These are phyloP conservation scores for Solen grandis DNA, from an alignment of 1,140 invertebrate species.

Conservation along the genomic window DNA sequence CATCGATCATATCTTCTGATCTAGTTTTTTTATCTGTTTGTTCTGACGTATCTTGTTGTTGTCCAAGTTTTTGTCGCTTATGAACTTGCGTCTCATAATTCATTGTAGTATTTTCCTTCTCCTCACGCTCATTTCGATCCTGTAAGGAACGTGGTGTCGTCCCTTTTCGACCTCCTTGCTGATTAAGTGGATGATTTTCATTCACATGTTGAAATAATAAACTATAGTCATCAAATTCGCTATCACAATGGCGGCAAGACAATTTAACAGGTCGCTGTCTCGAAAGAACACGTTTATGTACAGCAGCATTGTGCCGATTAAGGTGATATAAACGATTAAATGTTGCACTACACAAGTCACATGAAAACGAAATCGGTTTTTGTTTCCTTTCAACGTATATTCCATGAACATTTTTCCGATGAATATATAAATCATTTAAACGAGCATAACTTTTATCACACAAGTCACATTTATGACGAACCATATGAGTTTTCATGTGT, in stretches of 20 bases:
- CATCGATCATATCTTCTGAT: too few species aligned
- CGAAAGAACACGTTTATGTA: neutral
- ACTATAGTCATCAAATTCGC: conserved; percentile 5
- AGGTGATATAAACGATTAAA: conserved; percentile 10
- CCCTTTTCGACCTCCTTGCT: conserved; percentile 20
- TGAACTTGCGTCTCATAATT: too few species aligned
- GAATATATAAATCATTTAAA: neutral
- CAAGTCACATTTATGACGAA: conserved; percentile 4
- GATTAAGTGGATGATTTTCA: conserved; percentile 29
- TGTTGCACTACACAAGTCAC: neutral
- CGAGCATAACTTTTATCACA: neutral
- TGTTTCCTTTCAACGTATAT: neutral
- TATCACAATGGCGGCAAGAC: conserved; percentile 18
- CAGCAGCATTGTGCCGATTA: neutral
- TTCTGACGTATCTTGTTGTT: too few species aligned
- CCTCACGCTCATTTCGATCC: too few species aligned
- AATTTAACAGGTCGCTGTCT: neutral
- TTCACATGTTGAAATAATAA: conserved; percentile 24
- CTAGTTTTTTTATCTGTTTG: too few species aligned
- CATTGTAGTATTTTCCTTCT: too few species aligned
- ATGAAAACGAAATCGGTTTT: neutral
- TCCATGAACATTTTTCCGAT: conserved; percentile 25
- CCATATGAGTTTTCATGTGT: conserved; percentile 19
- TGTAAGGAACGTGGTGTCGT: neutral
- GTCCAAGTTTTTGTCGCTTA: too few species aligned